These are phyloP conservation scores for Criorhina ranunculi DNA, from an alignment of 2,888 invertebrate genomes.

Conservation along the genomic window DNA sequence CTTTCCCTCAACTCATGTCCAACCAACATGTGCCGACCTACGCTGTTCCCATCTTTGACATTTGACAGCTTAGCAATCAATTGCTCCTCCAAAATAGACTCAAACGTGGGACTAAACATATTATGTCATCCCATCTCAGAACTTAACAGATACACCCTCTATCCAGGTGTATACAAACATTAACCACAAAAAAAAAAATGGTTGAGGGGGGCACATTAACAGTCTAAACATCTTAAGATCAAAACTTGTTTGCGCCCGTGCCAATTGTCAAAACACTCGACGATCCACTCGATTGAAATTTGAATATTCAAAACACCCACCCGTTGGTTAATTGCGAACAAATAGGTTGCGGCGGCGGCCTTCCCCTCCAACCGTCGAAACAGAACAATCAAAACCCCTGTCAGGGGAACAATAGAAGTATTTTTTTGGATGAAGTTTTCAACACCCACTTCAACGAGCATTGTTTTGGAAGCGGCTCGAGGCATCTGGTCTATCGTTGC, in stretches of 20 bases:
- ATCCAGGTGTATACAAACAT: background rate
- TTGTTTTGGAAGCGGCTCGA: constrained; percentile 22
- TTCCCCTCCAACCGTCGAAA: background rate
- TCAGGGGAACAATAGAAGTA: constrained; percentile 41
- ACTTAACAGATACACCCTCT: too few species aligned
- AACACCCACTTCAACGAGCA: constrained; percentile 34
- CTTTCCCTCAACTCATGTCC: too few species aligned
- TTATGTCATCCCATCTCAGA: too few species aligned
- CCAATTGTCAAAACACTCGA: constrained; percentile 57
- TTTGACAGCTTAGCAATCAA: too few species aligned
- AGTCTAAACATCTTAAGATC: constrained; percentile 12
- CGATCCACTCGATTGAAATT: constrained; percentile 29
- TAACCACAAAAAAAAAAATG: background rate
- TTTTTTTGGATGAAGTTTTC: constrained; percentile 36
- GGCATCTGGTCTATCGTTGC: constrained; percentile 13
- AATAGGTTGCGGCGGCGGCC: background rate
- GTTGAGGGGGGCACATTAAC: background rate
- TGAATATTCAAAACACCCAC: constrained; percentile 45
- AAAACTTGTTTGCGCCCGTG: constrained; percentile 50
- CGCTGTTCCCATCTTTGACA: too few species aligned
- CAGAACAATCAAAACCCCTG: constrained; percentile 41
- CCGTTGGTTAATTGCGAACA: constrained; percentile 35
- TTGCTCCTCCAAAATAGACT: too few species aligned
- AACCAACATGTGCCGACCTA: too few species aligned
- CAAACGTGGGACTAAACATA: too few species aligned